Percentiles rank a stretch among this genome's conserved stretches.
These are phyloP conservation scores for Philereme vetulata DNA, from an alignment of 2,888 invertebrate genomes.

Conservation along the genomic window DNA sequence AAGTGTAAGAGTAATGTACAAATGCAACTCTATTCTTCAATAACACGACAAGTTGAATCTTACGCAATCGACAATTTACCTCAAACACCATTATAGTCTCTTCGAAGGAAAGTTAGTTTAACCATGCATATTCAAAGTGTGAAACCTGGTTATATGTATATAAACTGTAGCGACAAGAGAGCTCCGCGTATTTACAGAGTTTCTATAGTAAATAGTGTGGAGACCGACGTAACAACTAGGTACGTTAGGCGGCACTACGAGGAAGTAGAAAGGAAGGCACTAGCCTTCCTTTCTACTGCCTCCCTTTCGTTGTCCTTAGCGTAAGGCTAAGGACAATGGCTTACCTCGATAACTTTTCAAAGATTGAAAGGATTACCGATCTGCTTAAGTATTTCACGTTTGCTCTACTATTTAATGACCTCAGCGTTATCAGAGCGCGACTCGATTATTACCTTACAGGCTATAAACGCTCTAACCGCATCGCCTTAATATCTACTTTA, in stretches of 20 bases:
- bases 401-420: constrained; percentile 14
- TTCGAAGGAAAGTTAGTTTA: constrained; percentile 1
- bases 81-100: background rate
- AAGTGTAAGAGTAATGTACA: too few species aligned
- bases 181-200: constrained; percentile 15
- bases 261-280: too few species aligned
- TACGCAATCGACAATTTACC: background rate
- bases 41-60: too few species aligned
- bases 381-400: constrained; percentile 9
- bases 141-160: constrained; percentile 6
- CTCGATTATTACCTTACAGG: background rate
- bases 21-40: too few species aligned
- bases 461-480: background rate
- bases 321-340: background rate
- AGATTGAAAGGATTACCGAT: constrained; percentile 26
- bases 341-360: constrained; percentile 43
- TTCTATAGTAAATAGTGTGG: constrained; percentile 49
- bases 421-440: constrained; percentile 20
- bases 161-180: constrained; percentile 19
- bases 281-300: constrained; percentile 60
- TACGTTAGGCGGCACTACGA: too few species aligned
- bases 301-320: constrained; percentile 41
- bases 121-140: constrained; percentile 12
- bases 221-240: constrained; percentile 36
- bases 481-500: background rate